Base-by-base conservation (phyloP, 2,113 vertebrate species). In the Hepsetus odoe region DNA sequence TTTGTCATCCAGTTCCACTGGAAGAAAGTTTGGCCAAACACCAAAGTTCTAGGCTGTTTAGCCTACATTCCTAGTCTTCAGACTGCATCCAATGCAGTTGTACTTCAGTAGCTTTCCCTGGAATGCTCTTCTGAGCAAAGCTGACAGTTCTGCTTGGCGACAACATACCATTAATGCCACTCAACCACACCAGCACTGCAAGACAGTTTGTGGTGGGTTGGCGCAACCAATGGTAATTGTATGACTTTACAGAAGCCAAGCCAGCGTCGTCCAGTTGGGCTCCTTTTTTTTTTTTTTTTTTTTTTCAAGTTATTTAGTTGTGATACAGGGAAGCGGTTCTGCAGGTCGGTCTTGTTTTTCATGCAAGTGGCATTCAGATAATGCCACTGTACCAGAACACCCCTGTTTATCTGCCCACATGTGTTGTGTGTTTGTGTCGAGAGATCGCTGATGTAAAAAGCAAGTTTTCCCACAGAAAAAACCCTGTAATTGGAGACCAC, bases 331-430 rank as follows among this genome's bases (percentile, higher is more conserved):
- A 53, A 53, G 74, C 14, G 13, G 69, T 61, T 68, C 20, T 5
- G 38, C 46, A 40, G 24, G 70, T 70, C 59, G 3, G 32, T 53
- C 72, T 20, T 12, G 61, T 73, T 49, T 72, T 49, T 44, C 26
- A 26, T 44, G 18, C 51, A 59, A 35, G 61, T 55, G 59, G 59
- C 18, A 79, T 79, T 72, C 12, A 30, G 65, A 72, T 67, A 51
- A 79, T 65, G 77, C n/a, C 14, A 40, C 14, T 40, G 32, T 16
- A 40, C 38, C 8, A 5, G 30, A 66, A 38, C 58, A 24, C 20
- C 5, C 56, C 61, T 35, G 9, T 28, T 32, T 64, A 59, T 65
- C 66, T 58, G 18, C 12, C 42, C 2, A 7, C 46, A 20, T 20
- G 44, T 16, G 10, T 24, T 77, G 2, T 28, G 12, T 42, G 33